These are phyloP conservation scores for Salvelinus alpinus DNA, from an alignment of 2,113 vertebrate species.

Conservation along the genomic window DNA sequence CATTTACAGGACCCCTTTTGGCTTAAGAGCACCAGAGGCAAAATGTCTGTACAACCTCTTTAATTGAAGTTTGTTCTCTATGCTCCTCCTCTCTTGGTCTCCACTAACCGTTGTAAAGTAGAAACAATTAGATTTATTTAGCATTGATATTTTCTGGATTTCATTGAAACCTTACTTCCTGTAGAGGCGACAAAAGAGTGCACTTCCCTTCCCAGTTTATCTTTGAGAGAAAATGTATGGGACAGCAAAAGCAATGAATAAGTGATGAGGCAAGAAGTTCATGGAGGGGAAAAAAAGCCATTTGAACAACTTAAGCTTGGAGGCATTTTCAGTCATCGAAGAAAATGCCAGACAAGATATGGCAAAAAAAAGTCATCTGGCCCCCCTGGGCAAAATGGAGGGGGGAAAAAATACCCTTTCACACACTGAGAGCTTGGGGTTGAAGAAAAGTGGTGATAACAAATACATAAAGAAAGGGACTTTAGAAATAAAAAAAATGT, in stretches of 20 bases:
- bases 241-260: constrained; percentile 71
- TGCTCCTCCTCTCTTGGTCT: constrained; percentile 6
- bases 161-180: constrained; percentile 40
- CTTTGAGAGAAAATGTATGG: constrained; percentile 64
- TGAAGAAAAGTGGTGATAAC: constrained; percentile 57
- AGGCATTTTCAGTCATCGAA: constrained; percentile 53
- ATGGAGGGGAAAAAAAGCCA: constrained; percentile 45
- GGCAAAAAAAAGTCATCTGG: constrained; percentile 44
- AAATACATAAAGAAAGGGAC: constrained; percentile 45
- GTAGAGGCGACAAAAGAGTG: constrained; percentile 53
- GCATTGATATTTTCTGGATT: constrained; percentile 51
- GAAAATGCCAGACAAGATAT: constrained; percentile 54
- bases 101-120: constrained; percentile 34
- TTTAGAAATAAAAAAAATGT: neutral
- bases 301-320: constrained; percentile 69
- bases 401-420: constrained; percentile 52
- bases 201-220: constrained; percentile 58
- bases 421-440: constrained; percentile 47
- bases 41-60: no score
- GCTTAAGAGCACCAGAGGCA: no score
- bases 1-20: no score
- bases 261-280: constrained; percentile 67
- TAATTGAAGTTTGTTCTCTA: no score
- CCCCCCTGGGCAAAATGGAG: constrained; percentile 57
- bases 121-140: constrained; percentile 39